These are phyloP conservation scores for Diphyllodes magnificus DNA, from an alignment of 2,113 vertebrate species.

Conservation along the genomic window DNA sequence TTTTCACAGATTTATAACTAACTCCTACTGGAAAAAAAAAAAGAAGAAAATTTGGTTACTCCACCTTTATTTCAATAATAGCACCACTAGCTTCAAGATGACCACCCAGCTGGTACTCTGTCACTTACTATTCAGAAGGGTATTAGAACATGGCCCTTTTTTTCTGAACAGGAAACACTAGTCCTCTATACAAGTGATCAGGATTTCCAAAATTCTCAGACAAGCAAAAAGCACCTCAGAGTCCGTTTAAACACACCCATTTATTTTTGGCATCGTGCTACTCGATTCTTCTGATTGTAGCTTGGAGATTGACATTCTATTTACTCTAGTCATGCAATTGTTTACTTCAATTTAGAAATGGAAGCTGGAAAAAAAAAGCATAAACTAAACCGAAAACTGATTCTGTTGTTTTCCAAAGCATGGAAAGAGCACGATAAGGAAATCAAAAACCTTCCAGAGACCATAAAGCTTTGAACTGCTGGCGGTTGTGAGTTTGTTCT, in stretches of 20 bases:
- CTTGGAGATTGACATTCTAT: not conserved
- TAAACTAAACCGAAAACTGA: not conserved
- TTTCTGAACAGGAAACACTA: not conserved
- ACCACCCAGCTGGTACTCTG: not conserved
- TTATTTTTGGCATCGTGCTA: not conserved
- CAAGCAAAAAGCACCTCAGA: not conserved
- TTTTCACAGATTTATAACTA: not conserved
- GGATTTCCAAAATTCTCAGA: not conserved
- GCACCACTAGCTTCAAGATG: not conserved
- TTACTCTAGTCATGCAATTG: not conserved
- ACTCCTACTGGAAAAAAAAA: not conserved
- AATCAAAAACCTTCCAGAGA: conserved; percentile 4
- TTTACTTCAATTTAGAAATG: conserved; percentile 13
- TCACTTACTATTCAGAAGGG: not conserved
- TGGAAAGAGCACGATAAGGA: conserved; percentile 20
- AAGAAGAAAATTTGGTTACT: not conserved
- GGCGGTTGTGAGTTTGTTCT: not conserved
- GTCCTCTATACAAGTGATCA: not conserved
- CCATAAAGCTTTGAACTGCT: conserved; percentile 7
- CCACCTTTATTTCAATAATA: not conserved
- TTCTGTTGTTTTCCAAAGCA: not conserved
- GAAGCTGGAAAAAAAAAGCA: not conserved
- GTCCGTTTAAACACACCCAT: not conserved
- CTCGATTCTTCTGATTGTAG: not conserved
- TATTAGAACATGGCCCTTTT: not conserved